These are phyloP conservation scores for Zhengitettix transpicula DNA, from an alignment of 2,888 invertebrate species.

Conservation along the genomic window DNA sequence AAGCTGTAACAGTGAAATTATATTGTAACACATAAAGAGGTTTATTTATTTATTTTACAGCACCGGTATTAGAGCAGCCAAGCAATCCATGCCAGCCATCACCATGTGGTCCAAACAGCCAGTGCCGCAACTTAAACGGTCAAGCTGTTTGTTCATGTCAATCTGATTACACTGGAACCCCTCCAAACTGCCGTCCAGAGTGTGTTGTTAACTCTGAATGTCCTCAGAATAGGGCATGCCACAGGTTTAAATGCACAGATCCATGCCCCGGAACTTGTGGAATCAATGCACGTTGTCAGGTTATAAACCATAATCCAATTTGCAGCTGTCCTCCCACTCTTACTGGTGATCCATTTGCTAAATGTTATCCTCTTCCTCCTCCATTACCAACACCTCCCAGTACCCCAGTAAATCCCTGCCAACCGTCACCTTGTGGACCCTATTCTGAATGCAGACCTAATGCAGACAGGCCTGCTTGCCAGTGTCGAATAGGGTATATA, in stretches of 20 bases:
- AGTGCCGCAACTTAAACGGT: slow-evolving; percentile 41
- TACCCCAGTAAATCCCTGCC: slow-evolving; percentile 44
- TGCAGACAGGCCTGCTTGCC: slow-evolving; percentile 37
- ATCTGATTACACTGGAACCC: slow-evolving; percentile 39
- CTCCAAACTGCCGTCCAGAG: slow-evolving; percentile 27
- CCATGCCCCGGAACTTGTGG: slow-evolving; percentile 22
- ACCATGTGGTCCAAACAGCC: slow-evolving; percentile 48
- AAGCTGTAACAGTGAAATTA: too few relatives aligned
- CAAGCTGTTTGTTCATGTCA: slow-evolving; percentile 49
- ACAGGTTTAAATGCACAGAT: slow-evolving; percentile 21
- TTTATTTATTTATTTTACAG: too few relatives aligned
- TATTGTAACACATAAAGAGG: too few relatives aligned
- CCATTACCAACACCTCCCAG: slow-evolving; percentile 20
- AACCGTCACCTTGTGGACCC: slow-evolving; percentile 40
- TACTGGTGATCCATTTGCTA: slow-evolving; percentile 20
- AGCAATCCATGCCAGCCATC: slow-evolving; percentile 43
- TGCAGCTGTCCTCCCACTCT: slow-evolving; percentile 22
- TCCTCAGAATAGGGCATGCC: slow-evolving; percentile 20
- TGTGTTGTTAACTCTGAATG: slow-evolving; percentile 23
- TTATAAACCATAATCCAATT: slow-evolving; percentile 21
- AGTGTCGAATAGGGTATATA: slow-evolving; percentile 35
- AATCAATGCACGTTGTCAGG: slow-evolving; percentile 20
- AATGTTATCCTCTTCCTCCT: slow-evolving; percentile 23
- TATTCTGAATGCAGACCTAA: slow-evolving; percentile 20
- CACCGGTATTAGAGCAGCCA: too few relatives aligned